Evolutionary conservation across 2,797 vertebrate species (phyloP).

Genomic region (Lagodon rhomboides): DNA sequence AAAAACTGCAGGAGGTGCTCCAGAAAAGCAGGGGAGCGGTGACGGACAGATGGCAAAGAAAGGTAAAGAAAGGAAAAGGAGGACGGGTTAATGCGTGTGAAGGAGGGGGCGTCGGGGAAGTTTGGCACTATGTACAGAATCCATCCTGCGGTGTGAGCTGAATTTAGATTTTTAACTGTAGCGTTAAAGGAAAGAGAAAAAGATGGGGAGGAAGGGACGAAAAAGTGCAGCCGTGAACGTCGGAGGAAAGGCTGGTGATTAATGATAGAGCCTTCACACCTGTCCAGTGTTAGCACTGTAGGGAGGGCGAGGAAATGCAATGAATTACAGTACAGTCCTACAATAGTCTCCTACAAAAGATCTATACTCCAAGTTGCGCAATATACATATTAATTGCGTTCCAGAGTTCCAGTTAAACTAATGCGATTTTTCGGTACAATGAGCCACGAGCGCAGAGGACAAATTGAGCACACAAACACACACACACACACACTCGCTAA

Average conservation of each 20-base stretch:
- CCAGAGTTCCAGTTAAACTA: slow-evolving; percentile 20
- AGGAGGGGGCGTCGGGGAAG: neutral
- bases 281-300: slow-evolving; percentile 26
- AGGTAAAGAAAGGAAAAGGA: slow-evolving; percentile 22
- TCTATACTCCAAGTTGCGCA: neutral
- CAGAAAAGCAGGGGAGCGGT: slow-evolving; percentile 18
- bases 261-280: slow-evolving; percentile 57
- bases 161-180: slow-evolving; percentile 70
- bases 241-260: slow-evolving; percentile 52
- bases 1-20: slow-evolving; percentile 41
- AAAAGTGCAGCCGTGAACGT: slow-evolving; percentile 57
- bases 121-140: slow-evolving; percentile 62
- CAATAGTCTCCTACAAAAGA: neutral
- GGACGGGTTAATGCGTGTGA: slow-evolving; percentile 24
- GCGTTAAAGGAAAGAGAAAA: slow-evolving; percentile 16
- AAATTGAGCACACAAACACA: neutral
- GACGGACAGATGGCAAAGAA: slow-evolving; percentile 39
- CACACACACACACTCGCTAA: neutral
- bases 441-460: neutral
- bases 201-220: slow-evolving; percentile 31
- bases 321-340: slow-evolving; percentile 21
- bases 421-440: slow-evolving; percentile 32
- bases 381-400: slow-evolving; percentile 16
- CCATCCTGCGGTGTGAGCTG: slow-evolving; percentile 66
- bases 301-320: slow-evolving; percentile 13